Evolutionary conservation across 2,113 vertebrate species (phyloP).

Genomic region (Notarius quadriscutis): DNA sequence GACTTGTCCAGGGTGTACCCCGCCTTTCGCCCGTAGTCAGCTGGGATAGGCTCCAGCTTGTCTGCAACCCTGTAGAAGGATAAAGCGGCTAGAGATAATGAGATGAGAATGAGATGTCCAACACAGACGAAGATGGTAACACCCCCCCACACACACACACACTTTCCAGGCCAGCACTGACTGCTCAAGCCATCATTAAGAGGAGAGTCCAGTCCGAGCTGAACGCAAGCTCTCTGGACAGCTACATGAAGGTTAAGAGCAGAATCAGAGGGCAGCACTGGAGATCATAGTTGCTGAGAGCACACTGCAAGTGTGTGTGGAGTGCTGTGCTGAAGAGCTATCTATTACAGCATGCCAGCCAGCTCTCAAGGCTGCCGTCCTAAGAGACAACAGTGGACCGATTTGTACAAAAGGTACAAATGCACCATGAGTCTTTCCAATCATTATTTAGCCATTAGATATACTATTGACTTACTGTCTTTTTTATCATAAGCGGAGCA

Average conservation of each 20-base stretch:
- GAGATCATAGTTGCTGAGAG: not conserved
- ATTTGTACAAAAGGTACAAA: slow-evolving; percentile 22
- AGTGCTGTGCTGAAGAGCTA: slow-evolving; percentile 25
- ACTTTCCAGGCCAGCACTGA: not conserved
- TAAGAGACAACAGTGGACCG: slow-evolving; percentile 24
- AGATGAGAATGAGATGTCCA: too few relatives aligned
- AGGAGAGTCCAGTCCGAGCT: slow-evolving; percentile 12
- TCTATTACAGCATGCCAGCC: slow-evolving; percentile 37
- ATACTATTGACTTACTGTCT: slow-evolving; percentile 38
- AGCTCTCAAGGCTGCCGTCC: slow-evolving; percentile 7
- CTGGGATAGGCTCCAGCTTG: too few relatives aligned
- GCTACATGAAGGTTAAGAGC: slow-evolving; percentile 27
- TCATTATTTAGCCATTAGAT: slow-evolving; percentile 42
- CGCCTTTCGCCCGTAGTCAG: too few relatives aligned
- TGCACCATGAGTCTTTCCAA: slow-evolving; percentile 24
- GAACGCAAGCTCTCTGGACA: slow-evolving; percentile 19
- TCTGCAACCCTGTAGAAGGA: too few relatives aligned
- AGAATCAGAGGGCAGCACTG: slow-evolving; percentile 17
- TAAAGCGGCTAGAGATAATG: too few relatives aligned
- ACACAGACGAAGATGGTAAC: too few relatives aligned
- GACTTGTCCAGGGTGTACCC: too few relatives aligned
- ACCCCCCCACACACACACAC: slow-evolving; percentile 12
- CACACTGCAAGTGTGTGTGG: not conserved
- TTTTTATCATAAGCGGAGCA: not conserved
- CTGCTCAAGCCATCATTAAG: slow-evolving; percentile 30